A percentile compares a stretch with the other conserved stretches of the same genome.
These are phyloP conservation scores for Philhelius pedissequus DNA, from an alignment of 2,888 invertebrate genomes.

Conservation along the genomic window DNA sequence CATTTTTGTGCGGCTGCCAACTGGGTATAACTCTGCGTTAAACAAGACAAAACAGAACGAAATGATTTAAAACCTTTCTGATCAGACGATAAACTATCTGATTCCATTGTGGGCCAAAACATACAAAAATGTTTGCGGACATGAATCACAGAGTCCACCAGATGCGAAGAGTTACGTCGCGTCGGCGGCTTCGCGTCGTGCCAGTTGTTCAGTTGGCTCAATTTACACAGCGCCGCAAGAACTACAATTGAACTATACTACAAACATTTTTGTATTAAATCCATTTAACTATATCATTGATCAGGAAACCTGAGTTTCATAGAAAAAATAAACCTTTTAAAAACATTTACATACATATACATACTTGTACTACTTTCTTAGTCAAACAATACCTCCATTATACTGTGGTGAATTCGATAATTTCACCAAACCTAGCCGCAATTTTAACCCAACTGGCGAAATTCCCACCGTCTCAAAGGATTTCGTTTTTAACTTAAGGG, in stretches of 20 bases:
- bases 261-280: neutral
- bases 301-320: neutral
- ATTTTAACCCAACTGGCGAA: no score
- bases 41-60: slow-evolving; percentile 58
- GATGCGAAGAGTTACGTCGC: slow-evolving; percentile 59
- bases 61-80: slow-evolving; percentile 69
- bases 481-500: no score
- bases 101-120: slow-evolving; percentile 66
- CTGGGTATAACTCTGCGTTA: slow-evolving; percentile 46
- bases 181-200: no score
- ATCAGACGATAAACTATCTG: slow-evolving; percentile 65
- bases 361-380: no score
- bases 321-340: no score
- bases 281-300: neutral
- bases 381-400: no score
- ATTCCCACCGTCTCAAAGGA: no score
- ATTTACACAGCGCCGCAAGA: neutral
- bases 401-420: no score
- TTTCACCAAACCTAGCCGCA: no score
- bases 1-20: slow-evolving; percentile 25
- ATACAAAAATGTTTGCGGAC: slow-evolving; percentile 43
- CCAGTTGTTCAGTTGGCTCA: slow-evolving; percentile 29
- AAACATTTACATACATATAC: no score
- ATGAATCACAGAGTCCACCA: slow-evolving; percentile 55
- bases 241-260: neutral